Base-by-base conservation (phyloP, 2,888 invertebrate genomes). In the Priapulus caudatus region DNA sequence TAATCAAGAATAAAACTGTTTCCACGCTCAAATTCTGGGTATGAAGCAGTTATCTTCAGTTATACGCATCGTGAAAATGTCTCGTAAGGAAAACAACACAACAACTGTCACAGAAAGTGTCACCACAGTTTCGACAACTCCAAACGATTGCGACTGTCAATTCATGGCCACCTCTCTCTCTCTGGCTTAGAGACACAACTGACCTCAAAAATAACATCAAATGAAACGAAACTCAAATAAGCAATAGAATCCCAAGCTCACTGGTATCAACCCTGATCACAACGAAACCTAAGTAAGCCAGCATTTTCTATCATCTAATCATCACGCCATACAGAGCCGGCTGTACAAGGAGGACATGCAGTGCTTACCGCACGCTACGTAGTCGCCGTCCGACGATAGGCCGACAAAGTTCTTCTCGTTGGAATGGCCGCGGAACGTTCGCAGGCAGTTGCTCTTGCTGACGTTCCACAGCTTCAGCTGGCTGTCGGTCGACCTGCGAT, bases 381-480 rank as follows among this genome's bases (percentile, higher is more conserved):
- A 92, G 72, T 89, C 82, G 1, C 86, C 87, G 67, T 91, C 87
- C 0, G 90, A 89, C 0, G 91, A 88, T 47, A 93, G 74, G 0
- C 92, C 92, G 2, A 93, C 91, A 73, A 93, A 93, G 72, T 92
- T 92, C 72, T 92, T 92, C 73, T 92, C 92, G 69, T 93, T 93
- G 3, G 84, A 79, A 72, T 93, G 92, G 0, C 92, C 92, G 16
- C 83, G 81, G 73, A 91, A 89, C 1, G 89, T 88, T 20, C 88
- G 78, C 52, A 86, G 74, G 71, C 86, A 87, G 58, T 74, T 73
- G 4, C 56, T 59, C 47, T 64, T 64, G 62, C 83, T 82, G 18
- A 91, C 81, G 64, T 83, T 83, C 92, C 92, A 93, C 73, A 92
- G 78, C 73, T 90, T 89, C 50, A 91, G 72, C 65, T 87, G 86